Base-by-base conservation (phyloP, 2,888 invertebrate genomes). In the Pheosia gnoma region DNA sequence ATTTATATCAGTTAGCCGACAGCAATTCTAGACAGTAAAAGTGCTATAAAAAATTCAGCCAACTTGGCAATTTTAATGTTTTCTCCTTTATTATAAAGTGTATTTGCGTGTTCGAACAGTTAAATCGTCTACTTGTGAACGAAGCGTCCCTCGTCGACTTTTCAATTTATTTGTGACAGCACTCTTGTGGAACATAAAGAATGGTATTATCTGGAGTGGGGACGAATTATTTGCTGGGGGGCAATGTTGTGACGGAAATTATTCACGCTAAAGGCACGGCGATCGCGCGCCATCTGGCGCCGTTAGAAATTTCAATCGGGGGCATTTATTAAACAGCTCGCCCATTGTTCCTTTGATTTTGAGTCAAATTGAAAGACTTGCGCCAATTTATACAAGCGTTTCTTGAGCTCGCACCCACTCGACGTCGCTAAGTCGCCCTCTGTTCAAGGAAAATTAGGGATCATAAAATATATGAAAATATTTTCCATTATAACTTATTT, bases 271-370 rank as follows among this genome's bases (percentile, higher is more conserved):
- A 66, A 73, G 77, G 72, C 75, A 73, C 53, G 73, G 78, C 82
- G 81, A 86, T 86, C 80, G 81, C 73, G 76, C 75, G 69, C 84
- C 87, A 87, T 86, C 87, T 88, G 87, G 81, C 80, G 77, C 82
- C 78, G 69, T 77, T 85, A 81, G 73, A 82, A 82, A 85, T 87
- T 87, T 84, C 80, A 86, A 86, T 85, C 77, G 71, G 78, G 74
- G 79, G 78, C 84, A 86, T 86, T 87, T 86, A 87, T 86, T 86
- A 86, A 85, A 87, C 73, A 82, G 77, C 79, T 73, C 66, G 63
- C 73, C 79, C 80, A 82, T 83, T 86, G 82, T 85, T 82, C 77
- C 77, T 81, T 83, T 80, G 81, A 84, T 80, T 80, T 77, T 72
- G 67, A 69, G 71, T 75, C 72, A 80, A 81, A 80, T 79, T 80